A percentile compares a stretch with the other conserved stretches of the same genome.
Conservation (phyloP, 2,888 invertebrate genomes). For the Hydrotaea cyrtoneurina region DNA sequence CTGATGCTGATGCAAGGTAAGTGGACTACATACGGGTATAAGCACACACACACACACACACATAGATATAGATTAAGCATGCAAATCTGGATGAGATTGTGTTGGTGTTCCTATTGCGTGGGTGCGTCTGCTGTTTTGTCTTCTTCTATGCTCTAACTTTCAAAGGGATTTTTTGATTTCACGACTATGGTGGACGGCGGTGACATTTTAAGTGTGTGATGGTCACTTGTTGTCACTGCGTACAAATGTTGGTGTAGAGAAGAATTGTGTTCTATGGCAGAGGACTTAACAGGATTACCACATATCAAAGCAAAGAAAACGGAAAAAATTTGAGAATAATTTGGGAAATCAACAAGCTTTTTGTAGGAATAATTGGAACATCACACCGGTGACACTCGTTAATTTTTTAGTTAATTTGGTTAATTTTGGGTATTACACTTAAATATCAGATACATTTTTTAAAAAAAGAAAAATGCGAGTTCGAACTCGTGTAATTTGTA, state of each 20-base stretch:
- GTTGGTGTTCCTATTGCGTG: background rate
- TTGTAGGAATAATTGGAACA: too few species aligned
- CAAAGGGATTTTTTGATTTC: conserved; percentile 19
- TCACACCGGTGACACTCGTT: too few species aligned
- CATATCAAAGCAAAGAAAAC: background rate
- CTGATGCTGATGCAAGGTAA: conserved; percentile 78
- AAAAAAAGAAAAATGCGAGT: too few species aligned
- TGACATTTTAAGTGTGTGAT: background rate
- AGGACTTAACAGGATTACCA: background rate
- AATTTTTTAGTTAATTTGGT: too few species aligned
- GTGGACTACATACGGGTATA: background rate
- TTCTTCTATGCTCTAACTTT: background rate
- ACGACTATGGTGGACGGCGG: background rate
- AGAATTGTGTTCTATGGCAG: background rate
- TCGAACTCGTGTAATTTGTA: too few species aligned
- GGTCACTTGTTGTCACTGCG: background rate
- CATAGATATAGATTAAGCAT: background rate
- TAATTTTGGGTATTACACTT: too few species aligned
- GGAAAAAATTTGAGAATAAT: too few species aligned
- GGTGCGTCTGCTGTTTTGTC: background rate
- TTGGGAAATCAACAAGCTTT: too few species aligned
- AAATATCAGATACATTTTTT: too few species aligned
- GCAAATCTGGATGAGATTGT: background rate
- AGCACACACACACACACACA: background rate
- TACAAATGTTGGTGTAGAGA: background rate